These are phyloP conservation scores for Myrmophylax atrothorax DNA, from an alignment of 2,113 vertebrate species.

Conservation along the genomic window DNA sequence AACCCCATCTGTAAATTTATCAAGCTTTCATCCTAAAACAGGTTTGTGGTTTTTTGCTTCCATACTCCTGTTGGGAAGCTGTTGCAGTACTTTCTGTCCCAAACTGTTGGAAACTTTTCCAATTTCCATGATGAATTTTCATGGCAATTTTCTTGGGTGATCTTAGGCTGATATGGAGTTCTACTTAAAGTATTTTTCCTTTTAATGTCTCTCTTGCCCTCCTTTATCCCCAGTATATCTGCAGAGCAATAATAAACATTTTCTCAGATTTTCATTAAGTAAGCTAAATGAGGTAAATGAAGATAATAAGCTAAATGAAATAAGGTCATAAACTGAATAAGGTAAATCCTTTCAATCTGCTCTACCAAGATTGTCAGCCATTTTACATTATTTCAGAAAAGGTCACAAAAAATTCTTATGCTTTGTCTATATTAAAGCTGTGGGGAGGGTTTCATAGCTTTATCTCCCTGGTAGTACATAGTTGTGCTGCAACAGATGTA, in stretches of 20 bases:
- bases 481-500: neutral
- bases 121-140: neutral
- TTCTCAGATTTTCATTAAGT: neutral
- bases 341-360: neutral
- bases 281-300: neutral
- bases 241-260: neutral
- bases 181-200: neutral
- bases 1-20: neutral
- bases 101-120: neutral
- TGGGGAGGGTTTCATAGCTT: neutral
- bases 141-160: neutral
- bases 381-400: neutral
- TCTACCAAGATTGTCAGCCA: neutral
- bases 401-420: neutral
- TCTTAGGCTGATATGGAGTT: neutral
- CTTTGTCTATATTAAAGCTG: neutral
- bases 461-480: rapidly evolving
- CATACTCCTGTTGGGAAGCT: neutral
- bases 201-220: neutral
- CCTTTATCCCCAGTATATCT: neutral
- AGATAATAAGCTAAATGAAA: neutral
- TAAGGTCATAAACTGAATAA: neutral
- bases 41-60: neutral
- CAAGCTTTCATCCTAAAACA: neutral
- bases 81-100: neutral